These are phyloP conservation scores for Nettapus auritus DNA, from an alignment of 2,113 vertebrate genomes.

Conservation along the genomic window DNA sequence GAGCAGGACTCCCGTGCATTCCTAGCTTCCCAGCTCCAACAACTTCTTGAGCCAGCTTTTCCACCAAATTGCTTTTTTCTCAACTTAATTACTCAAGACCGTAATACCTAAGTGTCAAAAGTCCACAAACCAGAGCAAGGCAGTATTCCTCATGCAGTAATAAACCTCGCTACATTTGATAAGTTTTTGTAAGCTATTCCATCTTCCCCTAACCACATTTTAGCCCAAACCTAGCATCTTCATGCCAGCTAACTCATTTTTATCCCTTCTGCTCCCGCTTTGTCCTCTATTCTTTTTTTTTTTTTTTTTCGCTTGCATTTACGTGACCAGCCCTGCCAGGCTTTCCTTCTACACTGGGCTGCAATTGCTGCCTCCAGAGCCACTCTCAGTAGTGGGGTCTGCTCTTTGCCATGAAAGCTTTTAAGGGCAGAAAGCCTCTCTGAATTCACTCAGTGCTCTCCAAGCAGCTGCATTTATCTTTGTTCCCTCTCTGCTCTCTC, in stretches of 20 bases:
- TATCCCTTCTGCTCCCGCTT: neutral
- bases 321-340: neutral
- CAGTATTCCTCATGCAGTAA: neutral
- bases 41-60: neutral
- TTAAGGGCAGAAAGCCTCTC: neutral
- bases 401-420: neutral
- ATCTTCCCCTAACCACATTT: neutral
- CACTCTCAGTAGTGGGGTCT: fast-evolving
- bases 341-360: neutral
- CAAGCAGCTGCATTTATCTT: neutral
- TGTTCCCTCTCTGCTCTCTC: neutral
- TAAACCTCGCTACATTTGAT: neutral
- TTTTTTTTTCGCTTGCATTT: neutral
- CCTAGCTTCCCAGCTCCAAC: neutral
- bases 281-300: neutral
- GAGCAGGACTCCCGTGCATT: neutral
- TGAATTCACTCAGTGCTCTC: neutral
- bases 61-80: neutral
- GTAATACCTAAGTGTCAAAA: neutral
- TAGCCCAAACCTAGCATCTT: neutral
- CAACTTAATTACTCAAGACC: neutral
- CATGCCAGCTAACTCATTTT: neutral
- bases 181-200: neutral
- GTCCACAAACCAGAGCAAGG: neutral
- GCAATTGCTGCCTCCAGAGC: fast-evolving